These are phyloP conservation scores for Cochlearius cochlearius DNA, from an alignment of 2,113 vertebrate species.

Conservation along the genomic window DNA sequence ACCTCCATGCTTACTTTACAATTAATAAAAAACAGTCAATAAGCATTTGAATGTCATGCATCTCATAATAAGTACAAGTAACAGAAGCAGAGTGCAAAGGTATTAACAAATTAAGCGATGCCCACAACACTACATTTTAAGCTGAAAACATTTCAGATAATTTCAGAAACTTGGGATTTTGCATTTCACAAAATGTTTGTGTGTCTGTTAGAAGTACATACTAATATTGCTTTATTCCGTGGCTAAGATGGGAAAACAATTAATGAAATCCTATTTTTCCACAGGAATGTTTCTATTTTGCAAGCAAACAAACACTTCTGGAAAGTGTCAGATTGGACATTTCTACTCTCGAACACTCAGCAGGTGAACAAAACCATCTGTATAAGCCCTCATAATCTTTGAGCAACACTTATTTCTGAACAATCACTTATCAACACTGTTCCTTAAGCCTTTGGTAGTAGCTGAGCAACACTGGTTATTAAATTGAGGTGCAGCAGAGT, in stretches of 20 bases:
- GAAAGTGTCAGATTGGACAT: conserved; percentile 2
- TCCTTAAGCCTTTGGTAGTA: not conserved
- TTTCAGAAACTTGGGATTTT: not conserved
- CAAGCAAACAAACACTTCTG: not conserved
- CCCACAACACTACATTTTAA: not conserved
- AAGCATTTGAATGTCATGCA: not conserved
- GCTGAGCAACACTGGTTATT: not conserved
- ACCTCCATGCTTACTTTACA: not conserved
- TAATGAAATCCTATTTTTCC: not conserved
- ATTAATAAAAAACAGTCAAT: not conserved
- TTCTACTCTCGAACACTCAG: conserved; percentile 1
- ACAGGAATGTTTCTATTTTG: not conserved
- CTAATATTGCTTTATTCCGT: not conserved
- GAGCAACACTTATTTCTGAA: conserved; percentile 40
- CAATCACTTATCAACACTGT: conserved; percentile 24
- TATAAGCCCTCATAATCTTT: conserved; percentile 45
- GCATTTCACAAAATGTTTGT: not conserved
- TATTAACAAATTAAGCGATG: not conserved
- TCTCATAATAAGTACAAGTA: not conserved
- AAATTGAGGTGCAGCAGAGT: not conserved
- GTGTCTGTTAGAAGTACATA: not conserved
- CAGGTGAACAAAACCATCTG: conserved; percentile 40
- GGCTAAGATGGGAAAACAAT: not conserved
- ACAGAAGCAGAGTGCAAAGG: not conserved
- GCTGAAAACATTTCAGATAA: not conserved